Percentiles rank a stretch among this genome's conserved stretches.
These are phyloP conservation scores for Syrrhaptes paradoxus DNA, from an alignment of 2,113 vertebrate species.

Conservation along the genomic window DNA sequence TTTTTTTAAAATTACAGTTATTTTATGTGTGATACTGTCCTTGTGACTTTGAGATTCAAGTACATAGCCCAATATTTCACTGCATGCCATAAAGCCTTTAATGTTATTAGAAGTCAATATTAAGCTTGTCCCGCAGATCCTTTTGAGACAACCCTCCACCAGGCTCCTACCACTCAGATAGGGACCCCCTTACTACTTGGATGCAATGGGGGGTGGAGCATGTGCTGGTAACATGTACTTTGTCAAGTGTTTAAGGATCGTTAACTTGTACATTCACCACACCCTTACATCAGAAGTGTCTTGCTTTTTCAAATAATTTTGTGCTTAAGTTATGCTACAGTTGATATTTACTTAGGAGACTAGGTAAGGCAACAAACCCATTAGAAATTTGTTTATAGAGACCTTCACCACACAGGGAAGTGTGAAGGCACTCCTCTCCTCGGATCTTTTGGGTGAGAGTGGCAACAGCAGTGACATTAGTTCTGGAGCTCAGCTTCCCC, in stretches of 20 bases:
- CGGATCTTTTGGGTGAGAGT: not conserved
- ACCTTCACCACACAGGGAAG: not conserved
- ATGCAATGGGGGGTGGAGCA: rapidly evolving
- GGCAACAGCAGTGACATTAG: not conserved
- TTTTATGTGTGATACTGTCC: not conserved
- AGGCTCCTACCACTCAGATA: not conserved
- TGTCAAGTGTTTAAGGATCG: not conserved
- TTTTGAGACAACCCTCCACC: not conserved
- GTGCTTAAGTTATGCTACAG: not conserved
- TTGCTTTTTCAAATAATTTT: not conserved
- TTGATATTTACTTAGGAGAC: not conserved
- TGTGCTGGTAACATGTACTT: not conserved
- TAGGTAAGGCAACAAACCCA: not conserved
- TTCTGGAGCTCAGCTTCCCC: not conserved
- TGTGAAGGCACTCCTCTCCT: not conserved
- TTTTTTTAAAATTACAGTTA: not conserved
- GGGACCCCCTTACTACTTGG: not conserved
- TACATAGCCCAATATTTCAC: not conserved
- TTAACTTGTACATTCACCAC: not conserved
- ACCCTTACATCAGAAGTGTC: rapidly evolving
- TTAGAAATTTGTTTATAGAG: not conserved
- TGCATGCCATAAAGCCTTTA: not conserved
- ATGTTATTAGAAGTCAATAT: not conserved
- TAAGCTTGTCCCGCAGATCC: not conserved
- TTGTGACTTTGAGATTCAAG: not conserved